A percentile compares a stretch with the other conserved stretches of the same genome.
Conservation (phyloP, 2,113 vertebrate species). For the Malaclemys terrapin region DNA sequence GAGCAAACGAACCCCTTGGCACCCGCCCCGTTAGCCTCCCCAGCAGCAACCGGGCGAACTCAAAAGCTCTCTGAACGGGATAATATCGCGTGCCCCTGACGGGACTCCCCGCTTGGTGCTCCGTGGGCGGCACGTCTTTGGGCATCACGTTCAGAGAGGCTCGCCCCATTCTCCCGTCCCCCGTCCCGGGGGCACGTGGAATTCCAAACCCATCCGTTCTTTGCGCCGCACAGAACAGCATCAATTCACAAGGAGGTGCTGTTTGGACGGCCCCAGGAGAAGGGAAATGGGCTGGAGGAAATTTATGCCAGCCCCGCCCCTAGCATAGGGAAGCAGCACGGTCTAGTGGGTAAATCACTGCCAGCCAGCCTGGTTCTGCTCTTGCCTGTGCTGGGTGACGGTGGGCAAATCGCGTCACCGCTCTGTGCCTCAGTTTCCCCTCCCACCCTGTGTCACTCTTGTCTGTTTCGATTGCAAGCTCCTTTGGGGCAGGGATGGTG, state of each 20-base stretch:
- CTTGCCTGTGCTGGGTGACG: neutral
- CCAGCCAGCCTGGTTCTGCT: neutral
- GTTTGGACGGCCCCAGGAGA: neutral
- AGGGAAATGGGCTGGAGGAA: too few species aligned
- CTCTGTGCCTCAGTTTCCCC: neutral
- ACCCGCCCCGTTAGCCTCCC: neutral
- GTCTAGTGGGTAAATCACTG: neutral
- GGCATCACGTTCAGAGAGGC: neutral
- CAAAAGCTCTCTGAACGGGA: neutral
- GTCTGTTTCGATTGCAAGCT: neutral
- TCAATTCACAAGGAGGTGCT: neutral
- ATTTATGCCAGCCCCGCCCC: neutral
- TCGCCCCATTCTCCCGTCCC: too few species aligned
- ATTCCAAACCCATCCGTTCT: neutral
- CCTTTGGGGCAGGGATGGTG: neutral
- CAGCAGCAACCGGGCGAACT: neutral
- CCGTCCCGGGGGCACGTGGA: neutral
- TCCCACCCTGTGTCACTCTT: neutral
- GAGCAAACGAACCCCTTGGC: neutral
- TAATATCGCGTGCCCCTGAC: neutral
- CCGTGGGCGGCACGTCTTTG: too few species aligned
- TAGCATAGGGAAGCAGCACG: neutral
- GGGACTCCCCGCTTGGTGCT: neutral
- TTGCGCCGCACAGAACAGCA: too few species aligned
- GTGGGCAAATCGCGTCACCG: neutral